Evolutionary conservation across 2,797 vertebrate genomes (phyloP).

Genomic region (Phrynocephalus guinanensis): DNA sequence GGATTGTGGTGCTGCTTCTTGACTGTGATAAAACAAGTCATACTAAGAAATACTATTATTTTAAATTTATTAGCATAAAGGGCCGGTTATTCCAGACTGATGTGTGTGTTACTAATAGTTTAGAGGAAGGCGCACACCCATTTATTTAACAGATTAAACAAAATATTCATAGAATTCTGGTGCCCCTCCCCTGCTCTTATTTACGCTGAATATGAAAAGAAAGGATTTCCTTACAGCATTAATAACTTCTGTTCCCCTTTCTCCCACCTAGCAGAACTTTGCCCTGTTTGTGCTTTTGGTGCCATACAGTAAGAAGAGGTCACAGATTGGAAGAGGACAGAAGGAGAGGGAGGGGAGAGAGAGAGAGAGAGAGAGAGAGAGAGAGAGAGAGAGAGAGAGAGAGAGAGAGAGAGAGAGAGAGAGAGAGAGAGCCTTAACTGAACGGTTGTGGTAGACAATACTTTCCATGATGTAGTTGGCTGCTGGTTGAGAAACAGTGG

Average conservation of each 20-base stretch:
- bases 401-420: conserved; percentile 13
- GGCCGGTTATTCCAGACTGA: not conserved
- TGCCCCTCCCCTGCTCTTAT: conserved; percentile 12
- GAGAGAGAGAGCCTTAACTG: conserved; percentile 28
- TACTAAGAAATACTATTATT: not conserved
- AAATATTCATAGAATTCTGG: not conserved
- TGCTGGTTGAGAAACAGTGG: not conserved
- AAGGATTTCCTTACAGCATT: conserved; percentile 5
- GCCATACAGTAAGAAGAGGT: conserved; percentile 27
- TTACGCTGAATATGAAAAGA: conserved; percentile 3
- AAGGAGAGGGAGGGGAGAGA: no score
- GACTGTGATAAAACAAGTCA: not conserved
- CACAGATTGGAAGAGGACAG: conserved; percentile 24
- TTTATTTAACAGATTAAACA: conserved; percentile 38
- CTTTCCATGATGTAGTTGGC: conserved; percentile 20
- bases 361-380: conserved; percentile 13
- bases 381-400: not conserved
- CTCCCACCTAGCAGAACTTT: not conserved
- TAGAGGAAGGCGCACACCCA: accelerated
- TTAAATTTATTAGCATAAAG: not conserved
- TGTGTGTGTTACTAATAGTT: not conserved
- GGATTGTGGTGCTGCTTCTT: not conserved
- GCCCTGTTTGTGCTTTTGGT: not conserved
- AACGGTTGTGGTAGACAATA: conserved; percentile 4
- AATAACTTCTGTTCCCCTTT: not conserved